Conservation (phyloP, 1,140 invertebrate species). For the Papilio polyxenes region DNA sequence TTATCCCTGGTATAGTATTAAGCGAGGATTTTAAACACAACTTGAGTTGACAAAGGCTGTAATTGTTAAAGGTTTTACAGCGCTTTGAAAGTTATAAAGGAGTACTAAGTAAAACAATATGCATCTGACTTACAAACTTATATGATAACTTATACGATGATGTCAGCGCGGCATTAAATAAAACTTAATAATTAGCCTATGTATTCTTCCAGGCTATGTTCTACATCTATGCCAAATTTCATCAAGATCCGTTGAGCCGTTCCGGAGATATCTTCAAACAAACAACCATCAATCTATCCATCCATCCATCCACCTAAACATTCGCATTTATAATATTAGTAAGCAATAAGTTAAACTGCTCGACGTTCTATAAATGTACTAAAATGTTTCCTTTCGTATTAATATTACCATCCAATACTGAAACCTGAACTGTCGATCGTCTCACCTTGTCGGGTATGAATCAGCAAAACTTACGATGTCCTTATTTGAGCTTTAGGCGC, state of each 20-base stretch:
- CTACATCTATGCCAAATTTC: no score
- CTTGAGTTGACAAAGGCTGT: background rate
- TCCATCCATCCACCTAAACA: no score
- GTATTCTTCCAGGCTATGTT: no score
- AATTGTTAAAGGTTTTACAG: background rate
- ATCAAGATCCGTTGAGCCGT: no score
- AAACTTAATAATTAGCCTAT: no score
- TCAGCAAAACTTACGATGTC: background rate
- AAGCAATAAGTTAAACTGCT: background rate
- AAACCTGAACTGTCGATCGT: slow-evolving; percentile 1
- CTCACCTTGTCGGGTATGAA: background rate
- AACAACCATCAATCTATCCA: no score
- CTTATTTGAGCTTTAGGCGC: background rate
- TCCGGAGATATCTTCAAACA: no score
- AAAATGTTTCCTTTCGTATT: background rate
- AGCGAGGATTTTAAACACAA: background rate
- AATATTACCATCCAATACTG: background rate
- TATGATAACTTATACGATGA: no score
- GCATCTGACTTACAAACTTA: background rate
- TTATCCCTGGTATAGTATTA: background rate
- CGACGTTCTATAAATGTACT: background rate
- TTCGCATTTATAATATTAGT: no score
- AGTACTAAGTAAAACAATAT: background rate
- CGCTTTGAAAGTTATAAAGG: background rate
- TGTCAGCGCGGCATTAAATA: no score